A percentile compares a stretch with the other conserved stretches of the same genome.
Conservation (phyloP, 2,888 invertebrate species). For the Leptinotarsa haldemani region DNA sequence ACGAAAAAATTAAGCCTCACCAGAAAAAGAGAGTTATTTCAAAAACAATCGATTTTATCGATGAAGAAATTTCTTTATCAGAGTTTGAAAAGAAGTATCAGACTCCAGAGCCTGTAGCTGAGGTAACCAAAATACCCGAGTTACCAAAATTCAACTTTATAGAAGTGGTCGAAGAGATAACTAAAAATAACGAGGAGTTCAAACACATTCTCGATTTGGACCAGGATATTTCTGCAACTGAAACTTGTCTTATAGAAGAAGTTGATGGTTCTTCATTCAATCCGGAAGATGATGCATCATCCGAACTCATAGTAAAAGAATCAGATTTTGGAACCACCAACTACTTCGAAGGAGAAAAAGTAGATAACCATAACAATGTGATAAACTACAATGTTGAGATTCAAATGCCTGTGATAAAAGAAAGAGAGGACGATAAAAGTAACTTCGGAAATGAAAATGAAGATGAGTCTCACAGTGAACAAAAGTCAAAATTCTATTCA, state of each 20-base stretch:
- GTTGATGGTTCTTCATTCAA: not conserved
- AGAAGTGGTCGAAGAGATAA: conserved; percentile 34
- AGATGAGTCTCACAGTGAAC: not conserved
- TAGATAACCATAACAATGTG: not conserved
- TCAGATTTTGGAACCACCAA: not conserved
- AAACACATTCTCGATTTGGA: conserved; percentile 18
- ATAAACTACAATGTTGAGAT: conserved; percentile 22
- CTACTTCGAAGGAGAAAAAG: not conserved
- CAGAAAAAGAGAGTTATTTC: conserved; percentile 61
- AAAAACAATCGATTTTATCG: conserved; percentile 56
- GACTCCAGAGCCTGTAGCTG: conserved; percentile 16
- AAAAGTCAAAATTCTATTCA: not conserved
- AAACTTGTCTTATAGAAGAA: not conserved
- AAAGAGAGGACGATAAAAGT: not conserved
- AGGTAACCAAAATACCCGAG: conserved; percentile 58
- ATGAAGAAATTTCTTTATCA: conserved; percentile 40
- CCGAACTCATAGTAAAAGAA: not conserved
- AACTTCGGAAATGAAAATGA: not conserved
- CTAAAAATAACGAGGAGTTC: conserved; percentile 20
- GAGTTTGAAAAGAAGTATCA: conserved; percentile 24
- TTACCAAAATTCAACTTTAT: conserved; percentile 63
- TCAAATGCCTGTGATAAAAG: conserved; percentile 22
- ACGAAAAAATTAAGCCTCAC: conserved; percentile 37
- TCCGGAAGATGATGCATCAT: not conserved
- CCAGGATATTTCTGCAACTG: not conserved